A percentile compares a stretch with the other conserved stretches of the same genome.
These are phyloP conservation scores for Trachelus tabidus DNA, from an alignment of 2,888 invertebrate genomes.

Conservation along the genomic window DNA sequence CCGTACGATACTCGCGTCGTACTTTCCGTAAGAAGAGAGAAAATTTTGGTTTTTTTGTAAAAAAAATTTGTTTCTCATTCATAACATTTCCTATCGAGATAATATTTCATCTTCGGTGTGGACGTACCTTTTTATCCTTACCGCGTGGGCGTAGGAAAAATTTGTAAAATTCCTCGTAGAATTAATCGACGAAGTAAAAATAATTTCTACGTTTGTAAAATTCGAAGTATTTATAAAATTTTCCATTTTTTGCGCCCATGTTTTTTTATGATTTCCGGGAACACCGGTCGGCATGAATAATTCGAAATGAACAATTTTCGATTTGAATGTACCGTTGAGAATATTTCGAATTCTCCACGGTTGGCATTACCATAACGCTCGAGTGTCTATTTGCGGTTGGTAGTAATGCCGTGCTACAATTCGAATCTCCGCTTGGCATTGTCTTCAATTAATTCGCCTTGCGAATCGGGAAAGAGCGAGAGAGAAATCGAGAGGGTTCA, in stretches of 20 bases:
- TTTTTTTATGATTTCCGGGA: neutral
- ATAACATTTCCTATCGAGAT: neutral
- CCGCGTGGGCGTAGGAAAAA: neutral
- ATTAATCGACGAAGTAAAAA: neutral
- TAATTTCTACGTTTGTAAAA: neutral
- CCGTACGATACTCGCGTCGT: neutral
- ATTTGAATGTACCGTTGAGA: neutral
- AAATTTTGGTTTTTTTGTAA: neutral
- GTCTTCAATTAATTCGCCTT: slow-evolving; percentile 1
- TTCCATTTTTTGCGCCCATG: neutral
- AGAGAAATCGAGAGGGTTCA: neutral
- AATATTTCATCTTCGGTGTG: neutral
- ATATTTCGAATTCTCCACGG: neutral
- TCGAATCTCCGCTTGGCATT: neutral
- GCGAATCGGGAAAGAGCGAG: slow-evolving; percentile 3
- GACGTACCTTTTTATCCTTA: neutral
- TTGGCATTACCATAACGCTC: neutral
- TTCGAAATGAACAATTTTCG: neutral
- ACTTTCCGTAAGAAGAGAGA: neutral
- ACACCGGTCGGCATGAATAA: neutral
- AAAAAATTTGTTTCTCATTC: neutral
- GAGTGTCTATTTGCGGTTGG: neutral
- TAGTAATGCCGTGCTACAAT: neutral
- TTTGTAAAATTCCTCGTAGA: neutral
- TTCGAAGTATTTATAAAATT: neutral